phyloP scores from a whole-genome alignment of 2,113 vertebrate species.

The Callipepla californica region DNA sequence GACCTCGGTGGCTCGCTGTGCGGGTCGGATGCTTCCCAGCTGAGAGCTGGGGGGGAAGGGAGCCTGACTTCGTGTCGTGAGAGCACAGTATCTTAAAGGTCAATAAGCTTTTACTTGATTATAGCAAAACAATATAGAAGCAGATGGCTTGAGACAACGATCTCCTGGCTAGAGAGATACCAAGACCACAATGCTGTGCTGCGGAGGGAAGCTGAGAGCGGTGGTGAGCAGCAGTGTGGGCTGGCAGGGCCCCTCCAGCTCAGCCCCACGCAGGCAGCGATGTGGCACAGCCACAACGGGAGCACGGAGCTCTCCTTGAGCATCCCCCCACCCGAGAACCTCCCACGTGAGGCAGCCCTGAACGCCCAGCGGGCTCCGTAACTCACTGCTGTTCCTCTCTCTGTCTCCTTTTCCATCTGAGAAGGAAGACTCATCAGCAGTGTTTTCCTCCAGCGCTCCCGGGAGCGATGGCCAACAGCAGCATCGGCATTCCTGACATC shows the following conservation, averaged over 20 bases:
- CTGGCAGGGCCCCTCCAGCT: background rate
- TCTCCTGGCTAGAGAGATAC: background rate
- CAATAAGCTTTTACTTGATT: background rate
- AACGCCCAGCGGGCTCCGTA: background rate
- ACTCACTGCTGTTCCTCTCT: conserved; percentile 44
- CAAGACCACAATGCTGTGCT: background rate
- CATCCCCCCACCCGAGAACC: conserved; percentile 31
- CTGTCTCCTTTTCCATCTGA: background rate
- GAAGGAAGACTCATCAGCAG: conserved; percentile 54
- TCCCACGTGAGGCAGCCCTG: background rate
- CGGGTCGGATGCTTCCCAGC: background rate
- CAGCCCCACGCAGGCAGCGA: background rate
- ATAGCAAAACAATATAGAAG: background rate
- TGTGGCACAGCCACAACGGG: background rate
- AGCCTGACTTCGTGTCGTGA: background rate
- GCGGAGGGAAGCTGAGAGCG: background rate
- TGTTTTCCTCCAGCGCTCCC: conserved; percentile 53
- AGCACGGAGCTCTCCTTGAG: background rate
- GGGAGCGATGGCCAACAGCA: conserved; percentile 63
- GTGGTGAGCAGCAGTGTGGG: background rate
- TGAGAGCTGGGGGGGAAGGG: background rate
- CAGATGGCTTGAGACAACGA: background rate
- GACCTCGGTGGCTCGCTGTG: background rate
- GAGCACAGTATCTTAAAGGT: conserved; percentile 38
- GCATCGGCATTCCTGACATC: conserved; percentile 59